Percentiles rank a stretch among this genome's conserved stretches.
Evolutionary conservation across 2,797 vertebrate species (phyloP).

Genomic region (Myoxocephalus aenaeus): DNA sequence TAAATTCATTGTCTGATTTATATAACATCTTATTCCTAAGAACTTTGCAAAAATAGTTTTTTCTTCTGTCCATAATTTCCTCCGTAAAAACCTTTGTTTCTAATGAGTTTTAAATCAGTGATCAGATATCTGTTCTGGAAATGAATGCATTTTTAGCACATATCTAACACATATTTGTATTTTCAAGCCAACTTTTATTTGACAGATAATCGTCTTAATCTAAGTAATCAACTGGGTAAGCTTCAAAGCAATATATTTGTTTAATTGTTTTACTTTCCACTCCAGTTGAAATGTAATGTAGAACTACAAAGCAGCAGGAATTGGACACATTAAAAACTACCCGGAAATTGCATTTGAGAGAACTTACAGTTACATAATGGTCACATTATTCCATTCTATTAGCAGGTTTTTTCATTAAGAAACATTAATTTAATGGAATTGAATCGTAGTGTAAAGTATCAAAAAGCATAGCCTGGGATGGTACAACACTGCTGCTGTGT

Average conservation of each 20-base stretch:
- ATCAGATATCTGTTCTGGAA: too few relatives aligned
- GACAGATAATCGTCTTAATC: neutral
- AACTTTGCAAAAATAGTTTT: too few relatives aligned
- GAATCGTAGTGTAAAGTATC: neutral
- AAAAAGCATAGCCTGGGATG: neutral
- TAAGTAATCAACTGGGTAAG: neutral
- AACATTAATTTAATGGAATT: neutral
- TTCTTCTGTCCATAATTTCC: too few relatives aligned
- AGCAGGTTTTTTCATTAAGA: neutral
- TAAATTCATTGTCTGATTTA: too few relatives aligned
- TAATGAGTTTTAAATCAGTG: too few relatives aligned
- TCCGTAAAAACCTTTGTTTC: too few relatives aligned
- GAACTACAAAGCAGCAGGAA: too few relatives aligned
- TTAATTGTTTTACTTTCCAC: neutral
- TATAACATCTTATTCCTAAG: too few relatives aligned
- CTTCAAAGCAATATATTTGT: neutral
- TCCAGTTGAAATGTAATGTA: neutral
- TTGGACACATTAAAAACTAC: too few relatives aligned
- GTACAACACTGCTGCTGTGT: neutral
- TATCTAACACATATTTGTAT: too few relatives aligned
- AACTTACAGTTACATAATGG: neutral
- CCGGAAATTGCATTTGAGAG: too few relatives aligned
- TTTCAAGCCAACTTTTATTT: neutral
- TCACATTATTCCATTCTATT: neutral
- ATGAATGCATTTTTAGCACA: too few relatives aligned